Percentiles rank a stretch among this genome's conserved stretches.
These are phyloP conservation scores for Melopsittacus undulatus DNA, from an alignment of 2,797 vertebrate species.

Conservation along the genomic window DNA sequence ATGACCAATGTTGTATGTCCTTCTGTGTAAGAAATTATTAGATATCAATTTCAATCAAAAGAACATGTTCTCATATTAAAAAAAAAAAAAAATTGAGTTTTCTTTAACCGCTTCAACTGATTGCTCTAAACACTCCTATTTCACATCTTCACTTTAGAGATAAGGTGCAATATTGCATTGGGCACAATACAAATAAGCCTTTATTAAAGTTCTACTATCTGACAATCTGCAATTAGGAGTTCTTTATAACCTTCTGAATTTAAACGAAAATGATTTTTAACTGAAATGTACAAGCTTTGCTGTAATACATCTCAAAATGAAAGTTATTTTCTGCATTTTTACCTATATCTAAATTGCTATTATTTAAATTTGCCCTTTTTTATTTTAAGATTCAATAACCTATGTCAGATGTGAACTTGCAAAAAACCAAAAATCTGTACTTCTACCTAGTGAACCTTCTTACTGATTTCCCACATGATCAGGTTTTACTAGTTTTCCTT, in stretches of 20 bases:
- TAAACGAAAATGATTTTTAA: not conserved
- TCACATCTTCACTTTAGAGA: not conserved
- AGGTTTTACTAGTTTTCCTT: not conserved
- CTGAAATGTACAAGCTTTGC: not conserved
- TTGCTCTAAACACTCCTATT: not conserved
- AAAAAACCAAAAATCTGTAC: not conserved
- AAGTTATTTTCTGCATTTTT: not conserved
- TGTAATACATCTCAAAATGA: not conserved
- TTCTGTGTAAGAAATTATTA: not conserved
- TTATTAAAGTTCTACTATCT: not conserved
- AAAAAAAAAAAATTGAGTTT: not conserved
- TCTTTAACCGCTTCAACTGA: not conserved
- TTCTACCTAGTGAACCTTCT: not conserved
- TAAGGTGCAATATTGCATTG: not conserved
- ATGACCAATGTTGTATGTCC: accelerated
- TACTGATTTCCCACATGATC: not conserved
- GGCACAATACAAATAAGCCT: not conserved
- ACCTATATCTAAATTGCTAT: not conserved
- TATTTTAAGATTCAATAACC: not conserved
- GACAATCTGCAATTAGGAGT: not conserved
- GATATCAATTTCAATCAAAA: not conserved
- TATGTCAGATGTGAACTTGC: not conserved
- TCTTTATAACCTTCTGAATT: not conserved
- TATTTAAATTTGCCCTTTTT: not conserved
- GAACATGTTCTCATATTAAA: not conserved